These are phyloP conservation scores for Embiotoca jacksoni DNA, from an alignment of 2,113 vertebrate genomes.

Conservation along the genomic window DNA sequence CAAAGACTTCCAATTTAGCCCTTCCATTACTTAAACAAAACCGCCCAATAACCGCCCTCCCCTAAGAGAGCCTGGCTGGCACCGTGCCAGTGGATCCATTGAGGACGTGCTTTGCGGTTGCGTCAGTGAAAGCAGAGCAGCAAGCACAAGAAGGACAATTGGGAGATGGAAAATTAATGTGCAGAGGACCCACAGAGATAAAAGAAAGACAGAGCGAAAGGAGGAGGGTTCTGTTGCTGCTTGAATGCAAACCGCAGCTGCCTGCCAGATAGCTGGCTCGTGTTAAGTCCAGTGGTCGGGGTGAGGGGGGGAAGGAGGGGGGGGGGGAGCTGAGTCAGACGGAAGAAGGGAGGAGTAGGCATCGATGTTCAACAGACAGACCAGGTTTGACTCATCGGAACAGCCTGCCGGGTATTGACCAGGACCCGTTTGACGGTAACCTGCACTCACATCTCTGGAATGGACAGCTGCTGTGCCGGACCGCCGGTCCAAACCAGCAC, in stretches of 20 bases:
- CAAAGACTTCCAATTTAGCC: slow-evolving; percentile 42
- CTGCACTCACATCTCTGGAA: slow-evolving; percentile 77
- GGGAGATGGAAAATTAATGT: slow-evolving; percentile 42
- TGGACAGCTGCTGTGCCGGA: slow-evolving; percentile 70
- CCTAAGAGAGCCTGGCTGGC: slow-evolving; percentile 43
- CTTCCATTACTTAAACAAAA: slow-evolving; percentile 40
- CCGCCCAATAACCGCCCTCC: slow-evolving; percentile 30
- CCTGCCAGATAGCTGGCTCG: slow-evolving; percentile 37
- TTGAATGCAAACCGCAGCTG: slow-evolving; percentile 57
- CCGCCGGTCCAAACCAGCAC: slow-evolving; percentile 31
- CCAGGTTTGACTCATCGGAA: slow-evolving; percentile 70
- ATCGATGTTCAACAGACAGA: background rate
- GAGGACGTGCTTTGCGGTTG: slow-evolving; percentile 58
- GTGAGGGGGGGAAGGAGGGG: background rate
- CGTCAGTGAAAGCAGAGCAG: slow-evolving; percentile 58
- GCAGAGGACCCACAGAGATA: slow-evolving; percentile 15
- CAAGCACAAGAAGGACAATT: slow-evolving; percentile 27
- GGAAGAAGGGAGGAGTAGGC: slow-evolving; percentile 36
- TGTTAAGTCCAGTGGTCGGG: slow-evolving; percentile 31
- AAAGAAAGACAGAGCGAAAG: slow-evolving; percentile 38
- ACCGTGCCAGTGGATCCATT: slow-evolving; percentile 42
- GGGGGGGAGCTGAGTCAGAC: slow-evolving; percentile 71
- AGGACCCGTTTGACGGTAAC: slow-evolving; percentile 43
- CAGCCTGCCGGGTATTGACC: slow-evolving; percentile 46
- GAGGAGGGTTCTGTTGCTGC: slow-evolving; percentile 18